A percentile compares a stretch with the other conserved stretches of the same genome.
phyloP scores from a whole-genome alignment of 2,113 vertebrate species.

The Mesocricetus auratus region DNA sequence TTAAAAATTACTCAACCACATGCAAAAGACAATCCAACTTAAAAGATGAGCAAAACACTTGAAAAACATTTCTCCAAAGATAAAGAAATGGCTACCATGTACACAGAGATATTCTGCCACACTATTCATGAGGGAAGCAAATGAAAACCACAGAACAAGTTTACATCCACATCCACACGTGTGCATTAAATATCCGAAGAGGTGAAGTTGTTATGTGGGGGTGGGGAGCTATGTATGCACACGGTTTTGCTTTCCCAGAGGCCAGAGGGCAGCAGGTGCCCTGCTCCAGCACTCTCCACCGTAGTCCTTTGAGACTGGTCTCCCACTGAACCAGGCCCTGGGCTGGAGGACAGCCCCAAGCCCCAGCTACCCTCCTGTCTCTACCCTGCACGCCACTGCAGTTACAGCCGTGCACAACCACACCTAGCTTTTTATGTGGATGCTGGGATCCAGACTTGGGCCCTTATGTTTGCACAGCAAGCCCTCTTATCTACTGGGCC shows the following conservation, averaged over 20 bases:
- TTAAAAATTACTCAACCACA: neutral
- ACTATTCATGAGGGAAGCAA: neutral
- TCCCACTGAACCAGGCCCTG: neutral
- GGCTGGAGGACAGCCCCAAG: neutral
- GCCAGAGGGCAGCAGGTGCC: neutral
- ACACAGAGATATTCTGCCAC: neutral
- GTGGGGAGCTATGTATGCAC: neutral
- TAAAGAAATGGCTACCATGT: neutral
- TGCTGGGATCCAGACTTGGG: neutral
- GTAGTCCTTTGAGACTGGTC: neutral
- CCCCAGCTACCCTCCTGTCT: neutral
- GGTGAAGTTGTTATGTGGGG: neutral
- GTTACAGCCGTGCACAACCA: neutral
- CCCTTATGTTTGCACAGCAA: neutral
- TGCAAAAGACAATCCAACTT: neutral
- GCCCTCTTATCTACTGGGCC: neutral
- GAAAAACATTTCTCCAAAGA: neutral
- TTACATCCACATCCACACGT: neutral
- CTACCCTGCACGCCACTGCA: neutral
- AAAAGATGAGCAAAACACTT: neutral
- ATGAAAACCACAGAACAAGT: neutral
- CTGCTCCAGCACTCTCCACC: neutral
- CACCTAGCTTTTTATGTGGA: neutral
- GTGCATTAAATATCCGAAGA: neutral
- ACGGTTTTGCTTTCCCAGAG: neutral